Percentiles rank a stretch among this genome's conserved stretches.
Evolutionary conservation across 2,113 vertebrate genomes (phyloP).

Genomic region (Nothocercus julius): DNA sequence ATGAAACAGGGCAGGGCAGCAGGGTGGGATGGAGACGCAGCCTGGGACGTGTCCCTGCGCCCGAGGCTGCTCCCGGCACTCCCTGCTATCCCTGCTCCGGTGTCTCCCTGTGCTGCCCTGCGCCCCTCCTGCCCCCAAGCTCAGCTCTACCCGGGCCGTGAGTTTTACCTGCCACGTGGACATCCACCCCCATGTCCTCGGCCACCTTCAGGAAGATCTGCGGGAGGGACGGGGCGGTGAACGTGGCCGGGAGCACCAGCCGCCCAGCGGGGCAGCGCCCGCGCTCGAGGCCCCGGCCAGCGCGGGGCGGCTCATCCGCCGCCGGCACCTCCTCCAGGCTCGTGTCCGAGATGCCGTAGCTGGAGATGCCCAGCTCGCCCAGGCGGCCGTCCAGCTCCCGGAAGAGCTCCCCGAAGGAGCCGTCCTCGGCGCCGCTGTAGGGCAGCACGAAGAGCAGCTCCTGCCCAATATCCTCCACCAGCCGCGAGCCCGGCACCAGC

Average conservation of each 20-base stretch:
- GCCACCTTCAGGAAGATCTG: slow-evolving; percentile 92
- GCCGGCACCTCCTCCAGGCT: slow-evolving; percentile 86
- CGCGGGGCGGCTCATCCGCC: neutral
- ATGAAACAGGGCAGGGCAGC: neutral
- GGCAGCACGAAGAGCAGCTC: slow-evolving; percentile 85
- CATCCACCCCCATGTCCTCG: slow-evolving; percentile 65
- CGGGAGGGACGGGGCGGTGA: neutral
- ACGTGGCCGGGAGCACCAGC: fast-evolving
- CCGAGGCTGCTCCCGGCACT: fast-evolving
- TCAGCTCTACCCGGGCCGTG: neutral
- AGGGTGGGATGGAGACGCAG: neutral
- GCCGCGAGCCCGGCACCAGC: slow-evolving; percentile 73
- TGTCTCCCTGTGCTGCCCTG: fast-evolving
- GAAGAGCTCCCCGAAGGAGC: slow-evolving; percentile 81
- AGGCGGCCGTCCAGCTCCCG: slow-evolving; percentile 79
- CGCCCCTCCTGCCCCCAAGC: neutral
- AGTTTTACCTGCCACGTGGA: slow-evolving; percentile 43
- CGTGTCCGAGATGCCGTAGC: slow-evolving; percentile 89
- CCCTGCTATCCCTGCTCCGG: neutral
- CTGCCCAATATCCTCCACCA: slow-evolving; percentile 83
- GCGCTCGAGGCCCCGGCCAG: fast-evolving
- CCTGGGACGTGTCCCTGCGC: neutral
- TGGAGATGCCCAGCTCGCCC: slow-evolving; percentile 78
- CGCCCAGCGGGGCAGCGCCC: neutral
- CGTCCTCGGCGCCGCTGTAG: slow-evolving; percentile 79